phyloP scores from a whole-genome alignment of 2,888 invertebrate species.

The Meta bourneti region DNA sequence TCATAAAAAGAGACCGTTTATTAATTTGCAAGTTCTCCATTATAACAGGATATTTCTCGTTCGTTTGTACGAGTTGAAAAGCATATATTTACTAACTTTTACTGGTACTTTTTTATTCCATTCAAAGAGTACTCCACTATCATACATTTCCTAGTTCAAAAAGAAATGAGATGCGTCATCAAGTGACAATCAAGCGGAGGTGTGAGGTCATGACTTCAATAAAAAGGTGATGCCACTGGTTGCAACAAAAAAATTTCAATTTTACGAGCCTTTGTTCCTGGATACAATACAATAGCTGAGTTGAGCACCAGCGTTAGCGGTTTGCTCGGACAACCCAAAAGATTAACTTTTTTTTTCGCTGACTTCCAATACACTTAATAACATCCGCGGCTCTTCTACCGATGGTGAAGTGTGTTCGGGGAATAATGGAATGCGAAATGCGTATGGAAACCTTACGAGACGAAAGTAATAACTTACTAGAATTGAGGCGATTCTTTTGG shows the following conservation, averaged over 20 bases:
- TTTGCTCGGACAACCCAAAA: not conserved
- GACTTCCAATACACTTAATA: not conserved
- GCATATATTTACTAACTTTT: no score
- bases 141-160: no score
- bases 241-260: constrained; percentile 4
- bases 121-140: no score
- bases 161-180: not conserved
- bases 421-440: constrained; percentile 13
- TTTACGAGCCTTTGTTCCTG: constrained; percentile 46
- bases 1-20: no score
- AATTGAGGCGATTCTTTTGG: not conserved
- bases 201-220: not conserved
- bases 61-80: no score
- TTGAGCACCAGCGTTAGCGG: not conserved
- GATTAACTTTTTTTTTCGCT: not conserved
- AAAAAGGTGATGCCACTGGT: not conserved
- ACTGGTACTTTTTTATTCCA: no score
- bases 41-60: no score
- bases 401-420: not conserved
- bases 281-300: constrained; percentile 18
- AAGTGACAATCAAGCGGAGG: not conserved
- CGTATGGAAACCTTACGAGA: not conserved
- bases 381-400: not conserved
- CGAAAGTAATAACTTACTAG: not conserved
- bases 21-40: no score